Percentiles rank a stretch among this genome's conserved stretches.
phyloP scores from a whole-genome alignment of 2,797 vertebrate species.

The Brachyalestes nurse region DNA sequence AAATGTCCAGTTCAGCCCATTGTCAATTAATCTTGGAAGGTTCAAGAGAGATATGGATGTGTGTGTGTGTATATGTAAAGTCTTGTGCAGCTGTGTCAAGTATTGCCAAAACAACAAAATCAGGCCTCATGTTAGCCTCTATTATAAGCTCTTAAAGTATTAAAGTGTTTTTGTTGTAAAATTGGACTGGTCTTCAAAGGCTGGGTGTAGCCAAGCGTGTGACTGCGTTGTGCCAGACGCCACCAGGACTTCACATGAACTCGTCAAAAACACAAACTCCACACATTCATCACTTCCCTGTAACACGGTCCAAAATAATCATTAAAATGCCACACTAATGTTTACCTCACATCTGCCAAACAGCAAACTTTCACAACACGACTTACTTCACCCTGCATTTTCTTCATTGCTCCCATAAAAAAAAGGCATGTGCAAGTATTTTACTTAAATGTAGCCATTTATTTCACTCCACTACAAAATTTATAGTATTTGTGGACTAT shows the following conservation, averaged over 20 bases:
- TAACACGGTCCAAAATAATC: constrained; percentile 54
- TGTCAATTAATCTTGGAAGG: constrained; percentile 53
- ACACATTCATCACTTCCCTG: constrained; percentile 58
- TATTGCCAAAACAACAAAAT: constrained; percentile 50
- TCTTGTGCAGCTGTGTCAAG: constrained; percentile 65
- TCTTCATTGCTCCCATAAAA: constrained; percentile 29
- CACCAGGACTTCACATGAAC: constrained; percentile 58
- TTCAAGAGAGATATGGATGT: neutral
- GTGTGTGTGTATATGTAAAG: constrained; percentile 43
- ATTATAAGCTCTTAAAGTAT: constrained; percentile 54
- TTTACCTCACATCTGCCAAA: constrained; percentile 50
- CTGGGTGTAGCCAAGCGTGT: constrained; percentile 38
- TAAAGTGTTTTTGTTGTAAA: constrained; percentile 58
- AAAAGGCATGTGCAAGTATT: constrained; percentile 39
- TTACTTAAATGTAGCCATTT: constrained; percentile 75
- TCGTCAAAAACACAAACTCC: constrained; percentile 55
- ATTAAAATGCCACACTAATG: constrained; percentile 56
- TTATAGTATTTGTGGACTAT: constrained; percentile 77
- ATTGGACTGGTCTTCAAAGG: constrained; percentile 54
- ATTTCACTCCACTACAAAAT: constrained; percentile 85
- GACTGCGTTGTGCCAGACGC: constrained; percentile 52
- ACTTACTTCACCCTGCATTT: neutral
- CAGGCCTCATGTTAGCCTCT: constrained; percentile 42
- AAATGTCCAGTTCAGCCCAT: constrained; percentile 50
- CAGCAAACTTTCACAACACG: constrained; percentile 25